These are phyloP conservation scores for Idaea biselata DNA, from an alignment of 2,888 invertebrate genomes.

Conservation along the genomic window DNA sequence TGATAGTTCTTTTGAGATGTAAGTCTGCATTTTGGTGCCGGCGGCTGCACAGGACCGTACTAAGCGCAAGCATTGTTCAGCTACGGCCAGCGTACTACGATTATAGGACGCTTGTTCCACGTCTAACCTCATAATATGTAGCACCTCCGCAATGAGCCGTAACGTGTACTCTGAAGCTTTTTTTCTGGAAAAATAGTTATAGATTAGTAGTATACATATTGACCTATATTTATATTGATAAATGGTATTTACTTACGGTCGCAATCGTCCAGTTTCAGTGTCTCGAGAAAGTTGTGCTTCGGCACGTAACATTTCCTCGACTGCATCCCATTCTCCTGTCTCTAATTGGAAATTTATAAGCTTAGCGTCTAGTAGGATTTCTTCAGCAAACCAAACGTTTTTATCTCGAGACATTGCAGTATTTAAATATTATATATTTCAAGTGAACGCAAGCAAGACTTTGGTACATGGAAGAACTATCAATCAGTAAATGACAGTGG, in stretches of 20 bases:
- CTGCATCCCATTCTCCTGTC: conserved; percentile 76
- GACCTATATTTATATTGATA: neutral
- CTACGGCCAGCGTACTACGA: conserved; percentile 72
- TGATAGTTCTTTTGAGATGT: conserved; percentile 73
- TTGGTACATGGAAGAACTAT: neutral
- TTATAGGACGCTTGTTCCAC: conserved; percentile 74
- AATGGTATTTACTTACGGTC: conserved; percentile 57
- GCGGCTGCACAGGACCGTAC: conserved; percentile 78
- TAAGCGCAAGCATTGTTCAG: conserved; percentile 74
- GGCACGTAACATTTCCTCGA: conserved; percentile 76
- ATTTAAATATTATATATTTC: neutral
- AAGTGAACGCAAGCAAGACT: no score
- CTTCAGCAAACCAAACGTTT: conserved; percentile 78
- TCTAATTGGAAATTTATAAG: conserved; percentile 75
- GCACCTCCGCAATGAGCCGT: conserved; percentile 72
- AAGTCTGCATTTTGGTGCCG: conserved; percentile 76
- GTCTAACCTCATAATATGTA: conserved; percentile 74
- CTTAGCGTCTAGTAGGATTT: conserved; percentile 75
- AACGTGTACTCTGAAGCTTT: conserved; percentile 77
- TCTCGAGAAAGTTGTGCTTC: conserved; percentile 75
- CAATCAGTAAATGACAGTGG: neutral
- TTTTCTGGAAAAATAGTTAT: conserved; percentile 55
- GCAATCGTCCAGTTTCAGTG: conserved; percentile 70
- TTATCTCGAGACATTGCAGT: conserved; percentile 71
- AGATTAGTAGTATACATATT: conserved; percentile 2